A percentile compares a stretch with the other conserved stretches of the same genome.
These are phyloP conservation scores for Lobophora halterata DNA, from an alignment of 2,888 invertebrate genomes.

Conservation along the genomic window DNA sequence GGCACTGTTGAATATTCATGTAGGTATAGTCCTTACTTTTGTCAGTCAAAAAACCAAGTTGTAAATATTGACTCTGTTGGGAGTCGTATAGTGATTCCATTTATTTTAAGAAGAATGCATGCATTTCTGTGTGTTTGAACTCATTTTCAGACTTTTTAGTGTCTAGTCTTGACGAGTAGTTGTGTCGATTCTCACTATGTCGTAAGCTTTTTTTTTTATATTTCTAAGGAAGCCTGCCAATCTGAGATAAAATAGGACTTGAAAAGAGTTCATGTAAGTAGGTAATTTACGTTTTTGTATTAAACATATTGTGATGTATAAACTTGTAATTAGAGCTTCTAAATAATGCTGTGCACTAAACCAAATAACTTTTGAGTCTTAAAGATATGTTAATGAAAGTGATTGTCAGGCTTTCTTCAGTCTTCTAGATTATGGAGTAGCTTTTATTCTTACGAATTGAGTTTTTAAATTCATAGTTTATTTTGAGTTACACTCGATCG, in stretches of 20 bases:
- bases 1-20: neutral
- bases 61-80: constrained; percentile 69
- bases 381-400: constrained; percentile 37
- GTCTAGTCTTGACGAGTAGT: constrained; percentile 75
- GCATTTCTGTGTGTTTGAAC: constrained; percentile 78
- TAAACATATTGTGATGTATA: constrained; percentile 34
- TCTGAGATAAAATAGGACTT: constrained; percentile 37
- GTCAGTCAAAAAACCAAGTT: constrained; percentile 33
- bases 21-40: constrained; percentile 5
- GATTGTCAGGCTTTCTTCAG: constrained; percentile 65
- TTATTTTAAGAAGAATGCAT: constrained; percentile 78
- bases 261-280: neutral
- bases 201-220: constrained; percentile 64
- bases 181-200: constrained; percentile 69
- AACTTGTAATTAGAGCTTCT: constrained; percentile 47
- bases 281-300: constrained; percentile 25
- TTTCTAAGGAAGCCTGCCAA: constrained; percentile 63
- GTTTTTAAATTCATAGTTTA: constrained; percentile 23
- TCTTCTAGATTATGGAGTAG: constrained; percentile 33
- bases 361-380: constrained; percentile 64
- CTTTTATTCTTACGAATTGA: constrained; percentile 29
- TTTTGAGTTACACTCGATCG: constrained; percentile 16
- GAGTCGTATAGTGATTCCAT: constrained; percentile 77
- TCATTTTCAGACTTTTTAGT: constrained; percentile 73
- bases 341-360: constrained; percentile 67